Percentiles rank a stretch among this genome's conserved stretches.
Conservation (phyloP, 2,888 invertebrate species). For the Leucozona laternaria region DNA sequence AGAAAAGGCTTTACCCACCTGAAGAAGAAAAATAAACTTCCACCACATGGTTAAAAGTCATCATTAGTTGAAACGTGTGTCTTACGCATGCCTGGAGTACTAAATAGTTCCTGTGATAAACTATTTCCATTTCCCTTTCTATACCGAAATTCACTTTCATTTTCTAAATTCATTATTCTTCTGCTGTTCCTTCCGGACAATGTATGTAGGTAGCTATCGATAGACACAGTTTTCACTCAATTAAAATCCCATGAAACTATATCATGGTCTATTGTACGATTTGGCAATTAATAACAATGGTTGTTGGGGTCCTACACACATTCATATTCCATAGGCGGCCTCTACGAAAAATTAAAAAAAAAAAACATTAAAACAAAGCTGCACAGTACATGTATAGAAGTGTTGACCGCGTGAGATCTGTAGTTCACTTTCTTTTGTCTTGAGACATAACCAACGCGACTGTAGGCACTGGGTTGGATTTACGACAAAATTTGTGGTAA, state of each 20-base stretch:
- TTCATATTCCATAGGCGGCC: constrained; percentile 31
- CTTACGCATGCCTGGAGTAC: constrained; percentile 2
- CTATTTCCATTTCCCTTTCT: constrained; percentile 13
- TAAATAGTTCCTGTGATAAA: not conserved
- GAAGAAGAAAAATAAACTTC: constrained; percentile 8
- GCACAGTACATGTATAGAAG: not conserved
- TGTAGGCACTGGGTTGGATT: not conserved
- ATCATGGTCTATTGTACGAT: constrained; percentile 11
- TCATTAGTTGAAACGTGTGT: constrained; percentile 1
- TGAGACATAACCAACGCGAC: not conserved
- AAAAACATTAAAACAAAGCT: constrained; percentile 36
- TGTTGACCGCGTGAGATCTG: constrained; percentile 30
- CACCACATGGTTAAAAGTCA: not conserved
- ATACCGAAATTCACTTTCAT: constrained; percentile 47
- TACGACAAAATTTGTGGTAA: constrained; percentile 10
- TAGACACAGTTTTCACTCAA: constrained; percentile 39
- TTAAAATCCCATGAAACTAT: constrained; percentile 46
- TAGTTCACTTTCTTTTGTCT: constrained; percentile 57
- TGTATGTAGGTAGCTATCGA: not conserved
- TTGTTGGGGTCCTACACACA: not conserved
- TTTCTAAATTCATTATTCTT: constrained; percentile 45
- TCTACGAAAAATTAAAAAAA: not conserved
- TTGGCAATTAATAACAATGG: constrained; percentile 42
- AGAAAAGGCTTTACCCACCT: not conserved
- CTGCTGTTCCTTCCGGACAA: constrained; percentile 31